Conservation (phyloP, 2,888 invertebrate species). For the Abrostola triplasia region DNA sequence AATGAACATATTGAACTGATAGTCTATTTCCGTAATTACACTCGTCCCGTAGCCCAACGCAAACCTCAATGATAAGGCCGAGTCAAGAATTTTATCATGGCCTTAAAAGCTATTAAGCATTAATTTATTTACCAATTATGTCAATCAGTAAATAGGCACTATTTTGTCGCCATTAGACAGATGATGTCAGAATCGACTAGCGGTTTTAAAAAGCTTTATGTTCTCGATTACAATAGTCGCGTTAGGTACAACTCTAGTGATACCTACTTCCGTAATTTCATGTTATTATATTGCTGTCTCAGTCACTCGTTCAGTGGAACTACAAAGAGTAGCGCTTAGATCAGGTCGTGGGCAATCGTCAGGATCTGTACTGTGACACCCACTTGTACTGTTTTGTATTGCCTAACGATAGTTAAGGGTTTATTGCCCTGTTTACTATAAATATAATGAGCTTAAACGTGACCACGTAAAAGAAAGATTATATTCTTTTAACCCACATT, state of each 20-base stretch:
- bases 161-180: constrained; percentile 15
- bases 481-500: constrained; percentile 22
- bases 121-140: constrained; percentile 39
- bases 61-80: constrained; percentile 41
- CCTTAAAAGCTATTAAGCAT: constrained; percentile 38
- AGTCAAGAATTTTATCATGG: constrained; percentile 49
- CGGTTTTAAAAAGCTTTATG: neutral
- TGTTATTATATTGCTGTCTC: constrained; percentile 33
- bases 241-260: constrained; percentile 26
- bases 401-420: constrained; percentile 66
- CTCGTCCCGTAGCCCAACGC: constrained; percentile 39
- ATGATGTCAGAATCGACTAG: neutral
- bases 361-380: constrained; percentile 76
- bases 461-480: constrained; percentile 26
- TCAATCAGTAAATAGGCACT: constrained; percentile 9
- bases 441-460: constrained; percentile 54
- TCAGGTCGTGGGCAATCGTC: constrained; percentile 73
- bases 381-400: constrained; percentile 71
- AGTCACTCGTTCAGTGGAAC: constrained; percentile 34
- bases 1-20: constrained; percentile 31
- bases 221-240: constrained; percentile 10
- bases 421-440: constrained; percentile 75
- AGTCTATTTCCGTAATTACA: constrained; percentile 46
- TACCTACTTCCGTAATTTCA: constrained; percentile 42
- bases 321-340: constrained; percentile 46